phyloP scores from a whole-genome alignment of 2,888 invertebrate genomes.

The Teleogryllus oceanicus region DNA sequence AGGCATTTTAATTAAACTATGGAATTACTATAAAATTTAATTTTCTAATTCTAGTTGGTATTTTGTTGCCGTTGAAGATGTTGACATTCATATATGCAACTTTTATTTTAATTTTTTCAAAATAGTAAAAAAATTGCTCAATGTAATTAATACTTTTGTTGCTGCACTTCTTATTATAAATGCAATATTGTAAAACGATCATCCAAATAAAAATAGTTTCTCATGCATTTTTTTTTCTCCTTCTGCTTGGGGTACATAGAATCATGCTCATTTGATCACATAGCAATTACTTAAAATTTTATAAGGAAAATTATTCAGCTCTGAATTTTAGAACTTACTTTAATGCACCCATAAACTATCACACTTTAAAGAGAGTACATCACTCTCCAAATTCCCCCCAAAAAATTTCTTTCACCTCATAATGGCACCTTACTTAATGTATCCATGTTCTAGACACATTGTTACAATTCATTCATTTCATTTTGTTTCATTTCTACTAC shows the following conservation, averaged over 20 bases:
- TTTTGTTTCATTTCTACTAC: background rate
- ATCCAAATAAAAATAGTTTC: too few relatives aligned
- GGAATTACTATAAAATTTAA: too few relatives aligned
- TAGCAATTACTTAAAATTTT: background rate
- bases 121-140: too few relatives aligned
- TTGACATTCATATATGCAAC: too few relatives aligned
- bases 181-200: too few relatives aligned
- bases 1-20: too few relatives aligned
- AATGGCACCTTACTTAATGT: background rate
- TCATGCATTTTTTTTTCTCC: background rate
- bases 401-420: background rate
- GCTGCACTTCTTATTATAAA: too few relatives aligned
- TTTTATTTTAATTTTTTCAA: too few relatives aligned
- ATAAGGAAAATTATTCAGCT: constrained; percentile 18
- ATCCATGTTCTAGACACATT: background rate
- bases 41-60: too few relatives aligned
- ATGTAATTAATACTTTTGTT: too few relatives aligned
- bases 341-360: constrained; percentile 3
- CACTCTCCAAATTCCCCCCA: background rate
- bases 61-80: too few relatives aligned
- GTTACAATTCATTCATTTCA: background rate
- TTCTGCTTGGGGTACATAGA: background rate
- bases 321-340: background rate
- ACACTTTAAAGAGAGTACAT: background rate
- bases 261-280: background rate